Evolutionary conservation across 1,140 invertebrate genomes (phyloP).

Genomic region (Heliconius hermathena): DNA sequence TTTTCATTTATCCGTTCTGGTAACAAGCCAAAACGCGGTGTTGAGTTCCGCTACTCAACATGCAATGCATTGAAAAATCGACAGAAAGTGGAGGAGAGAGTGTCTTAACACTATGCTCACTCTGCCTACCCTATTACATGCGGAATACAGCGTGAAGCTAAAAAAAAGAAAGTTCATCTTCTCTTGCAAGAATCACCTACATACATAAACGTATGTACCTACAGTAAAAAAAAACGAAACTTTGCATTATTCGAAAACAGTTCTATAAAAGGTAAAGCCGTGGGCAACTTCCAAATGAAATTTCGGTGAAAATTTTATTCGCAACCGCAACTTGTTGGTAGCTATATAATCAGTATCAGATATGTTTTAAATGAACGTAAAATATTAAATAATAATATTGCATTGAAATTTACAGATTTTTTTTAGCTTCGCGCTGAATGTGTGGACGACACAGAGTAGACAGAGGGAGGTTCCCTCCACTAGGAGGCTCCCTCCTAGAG

Average conservation of each 20-base stretch:
- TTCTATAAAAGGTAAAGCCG: conserved; percentile 21
- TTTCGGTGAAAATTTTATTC: conserved; percentile 7
- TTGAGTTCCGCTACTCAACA: too few species aligned
- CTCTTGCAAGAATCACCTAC: background rate
- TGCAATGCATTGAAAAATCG: too few species aligned
- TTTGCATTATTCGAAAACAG: conserved; percentile 7
- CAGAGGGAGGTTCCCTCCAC: too few species aligned
- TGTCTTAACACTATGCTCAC: too few species aligned
- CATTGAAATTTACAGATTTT: background rate
- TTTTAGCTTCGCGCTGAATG: background rate
- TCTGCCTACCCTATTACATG: too few species aligned
- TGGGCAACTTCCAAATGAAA: background rate
- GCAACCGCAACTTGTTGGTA: background rate
- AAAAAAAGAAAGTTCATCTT: too few species aligned
- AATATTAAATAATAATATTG: background rate
- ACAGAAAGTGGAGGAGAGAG: too few species aligned
- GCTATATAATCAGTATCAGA: background rate
- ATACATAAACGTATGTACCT: background rate
- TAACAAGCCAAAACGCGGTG: too few species aligned
- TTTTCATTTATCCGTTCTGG: too few species aligned
- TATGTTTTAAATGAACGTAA: background rate
- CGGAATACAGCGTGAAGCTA: too few species aligned
- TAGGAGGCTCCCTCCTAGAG: too few species aligned
- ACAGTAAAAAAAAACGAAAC: background rate
- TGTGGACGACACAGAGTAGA: too few species aligned